Percentiles rank a stretch among this genome's conserved stretches.
These are phyloP conservation scores for Melanotaenia duboulayi DNA, from an alignment of 2,113 vertebrate genomes.

Conservation along the genomic window DNA sequence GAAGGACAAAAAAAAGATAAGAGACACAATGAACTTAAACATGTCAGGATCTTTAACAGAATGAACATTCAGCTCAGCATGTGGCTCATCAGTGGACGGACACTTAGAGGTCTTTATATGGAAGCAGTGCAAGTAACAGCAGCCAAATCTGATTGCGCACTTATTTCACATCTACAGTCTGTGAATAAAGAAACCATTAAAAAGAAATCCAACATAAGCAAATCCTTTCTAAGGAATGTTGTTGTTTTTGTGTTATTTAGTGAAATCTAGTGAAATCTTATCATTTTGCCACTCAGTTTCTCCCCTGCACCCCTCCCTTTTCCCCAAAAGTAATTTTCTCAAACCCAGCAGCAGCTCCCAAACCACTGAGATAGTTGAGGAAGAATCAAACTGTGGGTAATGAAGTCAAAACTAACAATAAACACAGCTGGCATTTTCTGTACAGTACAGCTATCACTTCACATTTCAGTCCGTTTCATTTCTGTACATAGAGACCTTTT, in stretches of 20 bases:
- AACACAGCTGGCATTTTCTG: slow-evolving; percentile 40
- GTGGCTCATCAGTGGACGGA: neutral
- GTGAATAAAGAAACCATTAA: slow-evolving; percentile 1
- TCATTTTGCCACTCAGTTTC: slow-evolving; percentile 6
- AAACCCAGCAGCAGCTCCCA: slow-evolving; percentile 32
- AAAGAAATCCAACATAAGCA: neutral
- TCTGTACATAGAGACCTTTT: slow-evolving; percentile 38
- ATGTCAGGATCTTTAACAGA: neutral
- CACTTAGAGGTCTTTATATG: neutral
- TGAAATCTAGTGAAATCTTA: slow-evolving; percentile 4
- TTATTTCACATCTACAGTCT: neutral
- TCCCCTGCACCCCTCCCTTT: neutral
- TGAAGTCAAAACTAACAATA: slow-evolving; percentile 52
- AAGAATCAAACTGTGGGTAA: slow-evolving; percentile 37
- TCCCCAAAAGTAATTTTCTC: slow-evolving; percentile 20
- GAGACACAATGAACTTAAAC: slow-evolving; percentile 7
- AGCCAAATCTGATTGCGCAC: slow-evolving; percentile 1
- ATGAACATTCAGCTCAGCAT: slow-evolving; percentile 14
- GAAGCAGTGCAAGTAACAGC: slow-evolving; percentile 5
- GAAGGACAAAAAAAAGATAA: slow-evolving; percentile 6
- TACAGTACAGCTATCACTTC: slow-evolving; percentile 31
- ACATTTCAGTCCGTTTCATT: slow-evolving; percentile 29
- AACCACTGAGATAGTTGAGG: slow-evolving; percentile 23
- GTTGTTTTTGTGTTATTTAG: neutral
- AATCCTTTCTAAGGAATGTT: neutral